These are phyloP conservation scores for Chondrilla cf. caribensis DNA, from an alignment of 37 sponge, comb jelly and placozoan species.

Conservation along the genomic window DNA sequence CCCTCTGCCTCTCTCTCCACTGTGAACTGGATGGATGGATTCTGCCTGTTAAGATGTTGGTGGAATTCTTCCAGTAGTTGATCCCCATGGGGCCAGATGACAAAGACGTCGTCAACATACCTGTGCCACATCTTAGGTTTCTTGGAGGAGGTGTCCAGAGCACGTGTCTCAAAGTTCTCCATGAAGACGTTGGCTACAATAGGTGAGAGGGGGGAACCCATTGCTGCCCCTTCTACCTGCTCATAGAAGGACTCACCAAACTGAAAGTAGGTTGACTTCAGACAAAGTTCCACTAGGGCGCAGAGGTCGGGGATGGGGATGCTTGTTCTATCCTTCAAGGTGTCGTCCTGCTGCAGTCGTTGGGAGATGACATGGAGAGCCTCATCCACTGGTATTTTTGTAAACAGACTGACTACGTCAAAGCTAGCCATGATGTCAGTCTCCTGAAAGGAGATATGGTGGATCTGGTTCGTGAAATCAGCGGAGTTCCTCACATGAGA, in stretches of 20 bases:
- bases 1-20: no score
- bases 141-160: no score
- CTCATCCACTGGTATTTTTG: slow-evolving; percentile 13
- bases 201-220: no score
- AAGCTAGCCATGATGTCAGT: neutral
- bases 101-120: no score
- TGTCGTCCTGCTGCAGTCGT: neutral
- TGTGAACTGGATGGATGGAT: no score
- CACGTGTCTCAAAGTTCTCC: no score
- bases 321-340: neutral
- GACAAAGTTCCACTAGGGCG: slow-evolving; percentile 10
- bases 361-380: slow-evolving; percentile 13
- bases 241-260: neutral
- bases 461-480: slow-evolving; percentile 4
- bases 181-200: no score
- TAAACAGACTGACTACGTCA: slow-evolving; percentile 15
- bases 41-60: no score
- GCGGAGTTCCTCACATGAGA: slow-evolving; percentile 11
- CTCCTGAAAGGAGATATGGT: neutral
- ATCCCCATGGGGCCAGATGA: no score
- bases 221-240: no score
- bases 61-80: no score
- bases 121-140: no score
- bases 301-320: slow-evolving; percentile 19
- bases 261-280: slow-evolving; percentile 17